Evolutionary conservation across 2,113 vertebrate species (phyloP).

Genomic region (Neolamprologus longior): DNA sequence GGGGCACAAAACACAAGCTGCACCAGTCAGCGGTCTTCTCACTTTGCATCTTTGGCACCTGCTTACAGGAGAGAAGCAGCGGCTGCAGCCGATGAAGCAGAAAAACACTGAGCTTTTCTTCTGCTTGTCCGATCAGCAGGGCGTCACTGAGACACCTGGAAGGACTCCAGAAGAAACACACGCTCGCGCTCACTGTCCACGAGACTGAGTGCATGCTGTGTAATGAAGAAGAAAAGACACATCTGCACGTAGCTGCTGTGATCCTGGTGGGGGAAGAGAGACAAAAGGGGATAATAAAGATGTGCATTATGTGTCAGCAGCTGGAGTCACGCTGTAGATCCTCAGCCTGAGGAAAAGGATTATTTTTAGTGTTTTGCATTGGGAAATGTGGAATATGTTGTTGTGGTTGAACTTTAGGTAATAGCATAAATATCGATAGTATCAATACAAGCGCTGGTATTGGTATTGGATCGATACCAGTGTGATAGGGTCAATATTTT

Average conservation of each 20-base stretch:
- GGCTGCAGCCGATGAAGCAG: constrained; percentile 72
- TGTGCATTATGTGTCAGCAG: not conserved
- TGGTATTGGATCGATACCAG: not conserved
- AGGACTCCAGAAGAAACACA: constrained; percentile 55
- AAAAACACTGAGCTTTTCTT: constrained; percentile 82
- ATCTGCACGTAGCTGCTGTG: constrained; percentile 52
- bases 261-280: constrained; percentile 3
- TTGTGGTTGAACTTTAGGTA: not conserved
- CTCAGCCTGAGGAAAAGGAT: not conserved
- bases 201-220: constrained; percentile 53
- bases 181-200: not conserved
- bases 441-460: not conserved
- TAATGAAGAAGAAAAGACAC: constrained; percentile 70
- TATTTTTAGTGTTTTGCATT: not conserved
- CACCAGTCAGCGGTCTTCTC: not conserved
- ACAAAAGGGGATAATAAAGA: not conserved
- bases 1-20: not conserved
- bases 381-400: not conserved
- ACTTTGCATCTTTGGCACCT: constrained; percentile 24
- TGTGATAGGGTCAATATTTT: not conserved
- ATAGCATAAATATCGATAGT: not conserved
- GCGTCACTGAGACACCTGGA: constrained; percentile 65
- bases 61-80: constrained; percentile 72
- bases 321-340: not conserved
- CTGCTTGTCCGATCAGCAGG: constrained; percentile 70